A percentile compares a stretch with the other conserved stretches of the same genome.
phyloP scores from a whole-genome alignment of 2,113 vertebrate species.

The Capreolus pygargus region DNA sequence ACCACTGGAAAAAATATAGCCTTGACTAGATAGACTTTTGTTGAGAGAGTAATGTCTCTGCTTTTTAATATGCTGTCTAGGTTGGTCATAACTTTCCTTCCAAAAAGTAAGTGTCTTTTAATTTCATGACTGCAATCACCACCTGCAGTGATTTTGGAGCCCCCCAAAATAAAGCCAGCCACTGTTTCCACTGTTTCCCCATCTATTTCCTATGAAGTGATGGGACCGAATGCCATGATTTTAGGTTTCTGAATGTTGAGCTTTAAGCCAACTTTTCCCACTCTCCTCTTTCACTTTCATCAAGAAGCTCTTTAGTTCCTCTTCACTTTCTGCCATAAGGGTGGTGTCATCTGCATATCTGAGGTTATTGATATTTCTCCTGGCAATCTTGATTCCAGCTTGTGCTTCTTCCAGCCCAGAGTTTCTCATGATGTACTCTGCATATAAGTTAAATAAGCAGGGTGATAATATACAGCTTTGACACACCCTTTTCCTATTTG shows the following conservation, averaged over 20 bases:
- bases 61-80: not conserved
- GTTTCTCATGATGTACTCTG: not conserved
- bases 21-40: not conserved
- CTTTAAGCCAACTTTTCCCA: not conserved
- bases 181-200: not conserved
- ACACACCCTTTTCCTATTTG: fast-evolving
- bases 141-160: not conserved
- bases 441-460: not conserved
- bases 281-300: not conserved
- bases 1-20: not conserved
- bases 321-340: not conserved
- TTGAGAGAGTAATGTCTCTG: not conserved
- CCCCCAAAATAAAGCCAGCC: not conserved
- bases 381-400: fast-evolving
- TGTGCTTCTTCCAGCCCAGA: fast-evolving
- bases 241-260: not conserved
- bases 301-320: not conserved
- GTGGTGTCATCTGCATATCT: not conserved
- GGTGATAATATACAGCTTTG: not conserved
- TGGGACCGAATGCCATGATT: not conserved
- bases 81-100: not conserved
- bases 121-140: not conserved
- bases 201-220: not conserved
- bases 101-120: not conserved
- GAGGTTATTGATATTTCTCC: not conserved